These are phyloP conservation scores for Drosophila paracracens DNA, from an alignment of 2,888 invertebrate species.

Conservation along the genomic window DNA sequence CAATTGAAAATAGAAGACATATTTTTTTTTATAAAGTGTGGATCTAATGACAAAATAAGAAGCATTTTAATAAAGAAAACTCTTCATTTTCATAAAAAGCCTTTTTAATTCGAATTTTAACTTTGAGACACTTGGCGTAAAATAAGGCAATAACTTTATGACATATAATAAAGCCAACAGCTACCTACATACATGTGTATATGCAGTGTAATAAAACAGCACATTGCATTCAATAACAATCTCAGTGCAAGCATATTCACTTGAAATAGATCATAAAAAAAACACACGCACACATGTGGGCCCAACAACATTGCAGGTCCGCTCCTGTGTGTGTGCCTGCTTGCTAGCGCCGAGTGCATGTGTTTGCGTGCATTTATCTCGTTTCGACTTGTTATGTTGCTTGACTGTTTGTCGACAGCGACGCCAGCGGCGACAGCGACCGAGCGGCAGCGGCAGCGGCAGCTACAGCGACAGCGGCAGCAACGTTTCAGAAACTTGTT, in stretches of 20 bases:
- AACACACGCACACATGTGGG: conserved; percentile 1
- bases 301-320: conserved; percentile 24
- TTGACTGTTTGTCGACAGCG: conserved; percentile 40
- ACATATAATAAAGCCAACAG: neutral
- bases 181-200: neutral
- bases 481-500: conserved; percentile 83
- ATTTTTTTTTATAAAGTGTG: accelerated
- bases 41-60: neutral
- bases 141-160: neutral
- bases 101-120: neutral
- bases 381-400: conserved; percentile 69
- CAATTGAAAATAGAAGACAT: neutral
- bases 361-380: conserved; percentile 66
- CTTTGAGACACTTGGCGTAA: neutral
- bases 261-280: conserved; percentile 12
- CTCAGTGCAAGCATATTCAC: conserved; percentile 1
- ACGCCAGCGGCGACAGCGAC: conserved; percentile 27
- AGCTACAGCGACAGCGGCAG: conserved; percentile 19
- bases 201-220: neutral
- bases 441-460: conserved; percentile 8
- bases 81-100: neutral
- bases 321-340: conserved; percentile 45
- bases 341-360: conserved; percentile 38
- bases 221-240: neutral
- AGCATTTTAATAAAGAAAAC: neutral